Conservation (phyloP, 2,797 vertebrate genomes). For the Thripadectes ignobilis region DNA sequence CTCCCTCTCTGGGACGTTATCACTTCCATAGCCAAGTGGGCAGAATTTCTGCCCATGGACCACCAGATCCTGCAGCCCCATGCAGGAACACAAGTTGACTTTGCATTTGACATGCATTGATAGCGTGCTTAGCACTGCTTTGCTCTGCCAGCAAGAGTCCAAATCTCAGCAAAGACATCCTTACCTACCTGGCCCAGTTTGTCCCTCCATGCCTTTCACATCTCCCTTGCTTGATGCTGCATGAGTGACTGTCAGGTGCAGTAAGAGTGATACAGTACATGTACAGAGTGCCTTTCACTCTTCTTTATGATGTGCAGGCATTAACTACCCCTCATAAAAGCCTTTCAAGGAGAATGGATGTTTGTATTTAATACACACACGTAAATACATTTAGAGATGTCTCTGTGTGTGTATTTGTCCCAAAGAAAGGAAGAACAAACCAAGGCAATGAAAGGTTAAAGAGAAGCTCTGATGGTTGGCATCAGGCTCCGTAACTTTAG, state of each 20-base stretch:
- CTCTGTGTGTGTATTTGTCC: fast-evolving
- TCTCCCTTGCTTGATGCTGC: background rate
- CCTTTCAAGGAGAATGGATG: background rate
- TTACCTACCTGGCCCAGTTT: background rate
- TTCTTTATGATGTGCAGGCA: background rate
- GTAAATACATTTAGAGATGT: background rate
- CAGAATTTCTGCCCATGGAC: background rate
- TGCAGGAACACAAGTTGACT: background rate
- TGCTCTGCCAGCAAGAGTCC: fast-evolving
- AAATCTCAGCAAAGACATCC: background rate
- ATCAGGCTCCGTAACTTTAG: background rate
- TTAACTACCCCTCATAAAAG: background rate
- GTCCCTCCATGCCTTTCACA: background rate
- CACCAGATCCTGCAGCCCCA: background rate
- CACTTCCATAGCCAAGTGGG: background rate
- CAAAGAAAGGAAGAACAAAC: background rate
- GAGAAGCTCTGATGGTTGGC: background rate
- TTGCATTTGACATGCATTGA: background rate
- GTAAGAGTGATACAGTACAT: background rate
- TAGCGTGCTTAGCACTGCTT: background rate
- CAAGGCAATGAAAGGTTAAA: background rate
- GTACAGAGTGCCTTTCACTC: background rate
- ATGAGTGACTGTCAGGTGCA: background rate
- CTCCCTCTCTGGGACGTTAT: background rate
- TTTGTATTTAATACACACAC: background rate